A percentile compares a stretch with the other conserved stretches of the same genome.
Conservation (phyloP, 30 jellyfish, hydroid and myxozoan species). For the Pelagia noctiluca region DNA sequence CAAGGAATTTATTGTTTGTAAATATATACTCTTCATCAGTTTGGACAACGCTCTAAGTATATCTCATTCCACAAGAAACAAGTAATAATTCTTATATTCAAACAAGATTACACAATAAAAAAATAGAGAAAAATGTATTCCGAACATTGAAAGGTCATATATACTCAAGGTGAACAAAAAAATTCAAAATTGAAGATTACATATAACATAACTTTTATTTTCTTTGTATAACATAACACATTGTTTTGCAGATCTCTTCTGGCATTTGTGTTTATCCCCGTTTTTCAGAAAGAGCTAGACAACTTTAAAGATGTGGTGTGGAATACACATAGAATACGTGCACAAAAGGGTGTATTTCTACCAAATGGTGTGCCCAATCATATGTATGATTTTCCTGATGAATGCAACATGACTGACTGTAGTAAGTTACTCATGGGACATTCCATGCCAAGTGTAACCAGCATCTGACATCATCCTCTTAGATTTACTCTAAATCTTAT, state of each 20-base stretch:
- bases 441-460: no score
- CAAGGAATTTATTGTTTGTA: conserved; percentile 1
- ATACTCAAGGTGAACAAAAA: conserved; percentile 2
- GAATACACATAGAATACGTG: no score
- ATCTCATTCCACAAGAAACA: conserved; percentile 3
- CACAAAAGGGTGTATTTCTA: no score
- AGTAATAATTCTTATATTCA: background rate
- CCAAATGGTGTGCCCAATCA: no score
- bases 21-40: background rate
- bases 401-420: no score
- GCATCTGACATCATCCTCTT: no score
- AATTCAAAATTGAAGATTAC: background rate
- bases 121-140: conserved; percentile 1
- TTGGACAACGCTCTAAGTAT: background rate
- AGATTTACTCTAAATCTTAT: no score
- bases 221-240: conserved; percentile 1
- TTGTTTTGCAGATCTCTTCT: conserved; percentile 3
- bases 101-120: background rate
- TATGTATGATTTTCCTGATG: no score
- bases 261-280: conserved; percentile 5
- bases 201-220: no score
- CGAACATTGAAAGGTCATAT: background rate
- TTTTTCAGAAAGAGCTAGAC: background rate
- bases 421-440: no score
- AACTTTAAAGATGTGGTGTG: no score